These are phyloP conservation scores for Rhabdomys pumilio DNA, from an alignment of 2,797 vertebrate species.

Conservation along the genomic window DNA sequence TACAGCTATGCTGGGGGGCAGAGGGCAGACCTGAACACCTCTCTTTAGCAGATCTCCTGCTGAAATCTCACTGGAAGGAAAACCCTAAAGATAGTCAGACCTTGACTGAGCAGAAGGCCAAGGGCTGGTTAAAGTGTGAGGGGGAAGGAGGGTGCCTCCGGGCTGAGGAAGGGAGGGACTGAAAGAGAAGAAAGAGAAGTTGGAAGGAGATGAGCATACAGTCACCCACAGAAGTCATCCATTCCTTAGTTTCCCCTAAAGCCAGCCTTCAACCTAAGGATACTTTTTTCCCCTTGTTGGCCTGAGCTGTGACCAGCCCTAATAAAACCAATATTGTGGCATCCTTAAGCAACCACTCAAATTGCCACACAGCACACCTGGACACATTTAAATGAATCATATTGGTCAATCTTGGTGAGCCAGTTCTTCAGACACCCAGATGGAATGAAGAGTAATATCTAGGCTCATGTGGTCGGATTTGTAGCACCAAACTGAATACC, in stretches of 20 bases:
- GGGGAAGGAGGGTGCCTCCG: not conserved
- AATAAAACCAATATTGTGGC: not conserved
- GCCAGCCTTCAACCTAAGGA: slow-evolving; percentile 3
- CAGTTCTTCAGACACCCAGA: not conserved
- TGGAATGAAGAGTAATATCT: not conserved
- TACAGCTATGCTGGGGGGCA: not conserved
- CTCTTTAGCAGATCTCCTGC: slow-evolving; percentile 22
- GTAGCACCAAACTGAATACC: not conserved
- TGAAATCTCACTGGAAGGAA: slow-evolving; percentile 63
- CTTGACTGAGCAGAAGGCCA: not conserved
- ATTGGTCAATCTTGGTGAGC: not conserved
- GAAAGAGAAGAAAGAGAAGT: not conserved
- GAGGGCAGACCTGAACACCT: not conserved
- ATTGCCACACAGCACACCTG: not conserved
- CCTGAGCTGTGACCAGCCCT: not conserved
- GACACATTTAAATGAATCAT: not conserved
- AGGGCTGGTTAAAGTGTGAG: not conserved
- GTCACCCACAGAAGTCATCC: slow-evolving; percentile 2
- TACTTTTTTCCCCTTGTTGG: not conserved
- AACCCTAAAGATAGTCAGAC: not conserved
- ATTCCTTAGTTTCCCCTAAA: slow-evolving; percentile 31
- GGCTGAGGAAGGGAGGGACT: not conserved
- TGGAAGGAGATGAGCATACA: not conserved
- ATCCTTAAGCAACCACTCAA: not conserved
- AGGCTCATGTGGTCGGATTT: not conserved